Evolutionary conservation across 1,140 invertebrate genomes (phyloP).

Genomic region (Drosophila ficusphila): DNA sequence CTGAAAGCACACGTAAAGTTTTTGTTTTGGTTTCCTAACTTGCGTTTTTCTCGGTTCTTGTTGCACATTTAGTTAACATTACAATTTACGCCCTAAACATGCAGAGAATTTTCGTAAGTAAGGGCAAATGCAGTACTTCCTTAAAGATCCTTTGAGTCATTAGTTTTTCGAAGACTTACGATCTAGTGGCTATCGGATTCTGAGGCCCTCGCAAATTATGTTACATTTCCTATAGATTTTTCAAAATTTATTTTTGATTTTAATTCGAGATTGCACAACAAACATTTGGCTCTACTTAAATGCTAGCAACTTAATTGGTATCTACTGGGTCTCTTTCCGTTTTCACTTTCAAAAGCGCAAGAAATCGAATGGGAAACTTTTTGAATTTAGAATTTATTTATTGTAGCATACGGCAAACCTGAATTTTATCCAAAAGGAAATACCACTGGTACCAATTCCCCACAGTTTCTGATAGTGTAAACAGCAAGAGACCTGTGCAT

Average conservation of each 20-base stretch:
- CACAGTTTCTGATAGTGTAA: background rate
- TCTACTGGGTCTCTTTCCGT: background rate
- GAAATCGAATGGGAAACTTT: too few relatives aligned
- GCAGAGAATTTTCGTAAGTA: constrained; percentile 32
- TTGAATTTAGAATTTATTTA: too few relatives aligned
- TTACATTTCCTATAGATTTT: constrained; percentile 22
- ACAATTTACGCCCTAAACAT: constrained; percentile 74
- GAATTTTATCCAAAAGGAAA: too few relatives aligned
- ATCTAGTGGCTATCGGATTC: constrained; percentile 5
- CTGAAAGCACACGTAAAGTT: constrained; percentile 74
- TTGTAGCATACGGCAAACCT: too few relatives aligned
- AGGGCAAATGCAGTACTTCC: background rate
- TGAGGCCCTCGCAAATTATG: constrained; percentile 3
- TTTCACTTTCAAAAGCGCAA: background rate
- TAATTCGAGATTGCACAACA: constrained; percentile 42
- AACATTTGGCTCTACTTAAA: constrained; percentile 36
- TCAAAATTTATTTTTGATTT: constrained; percentile 28
- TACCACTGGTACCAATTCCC: too few relatives aligned
- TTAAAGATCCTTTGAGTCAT: constrained; percentile 5
- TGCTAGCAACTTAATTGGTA: constrained; percentile 27
- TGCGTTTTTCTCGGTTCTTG: constrained; percentile 23
- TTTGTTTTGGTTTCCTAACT: constrained; percentile 34
- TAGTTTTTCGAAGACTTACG: background rate
- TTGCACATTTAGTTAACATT: constrained; percentile 68
- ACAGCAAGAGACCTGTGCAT: background rate